Evolutionary conservation across 2,797 vertebrate genomes (phyloP).

Genomic region (Dromococcyx pavoninus): DNA sequence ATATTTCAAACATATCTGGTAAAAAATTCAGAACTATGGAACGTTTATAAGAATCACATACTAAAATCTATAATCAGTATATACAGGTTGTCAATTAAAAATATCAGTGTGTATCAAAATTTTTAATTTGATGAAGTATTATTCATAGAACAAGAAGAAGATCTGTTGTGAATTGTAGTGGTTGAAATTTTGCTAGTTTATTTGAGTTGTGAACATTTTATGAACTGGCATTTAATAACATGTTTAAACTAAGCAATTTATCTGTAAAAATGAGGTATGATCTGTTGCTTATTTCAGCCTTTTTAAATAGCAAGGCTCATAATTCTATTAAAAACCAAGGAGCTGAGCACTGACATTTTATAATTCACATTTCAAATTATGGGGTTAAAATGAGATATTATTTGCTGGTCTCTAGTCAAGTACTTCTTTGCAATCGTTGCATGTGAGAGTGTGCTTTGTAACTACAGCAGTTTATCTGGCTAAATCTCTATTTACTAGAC

Average conservation of each 20-base stretch:
- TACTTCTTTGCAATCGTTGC: background rate
- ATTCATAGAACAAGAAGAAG: background rate
- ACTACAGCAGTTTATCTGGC: background rate
- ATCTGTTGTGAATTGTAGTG: background rate
- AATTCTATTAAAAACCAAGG: background rate
- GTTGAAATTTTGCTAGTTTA: background rate
- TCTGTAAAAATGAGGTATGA: background rate
- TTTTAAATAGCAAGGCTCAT: background rate
- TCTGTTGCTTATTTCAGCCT: background rate
- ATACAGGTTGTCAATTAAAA: background rate
- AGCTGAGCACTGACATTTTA: background rate
- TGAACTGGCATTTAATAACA: background rate
- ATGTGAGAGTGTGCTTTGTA: background rate
- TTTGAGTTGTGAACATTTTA: background rate
- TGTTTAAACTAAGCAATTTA: background rate
- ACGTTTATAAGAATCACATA: background rate
- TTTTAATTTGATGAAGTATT: background rate
- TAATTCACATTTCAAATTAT: background rate
- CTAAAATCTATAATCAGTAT: background rate
- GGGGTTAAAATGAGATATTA: background rate
- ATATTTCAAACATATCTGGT: background rate
- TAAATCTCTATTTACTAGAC: slow-evolving; percentile 14
- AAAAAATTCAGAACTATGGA: background rate
- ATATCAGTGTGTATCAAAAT: background rate
- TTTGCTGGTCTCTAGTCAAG: background rate